A percentile compares a stretch with the other conserved stretches of the same genome.
phyloP scores from a whole-genome alignment of 2,888 invertebrate species.

The Polymixis flavicincta region DNA sequence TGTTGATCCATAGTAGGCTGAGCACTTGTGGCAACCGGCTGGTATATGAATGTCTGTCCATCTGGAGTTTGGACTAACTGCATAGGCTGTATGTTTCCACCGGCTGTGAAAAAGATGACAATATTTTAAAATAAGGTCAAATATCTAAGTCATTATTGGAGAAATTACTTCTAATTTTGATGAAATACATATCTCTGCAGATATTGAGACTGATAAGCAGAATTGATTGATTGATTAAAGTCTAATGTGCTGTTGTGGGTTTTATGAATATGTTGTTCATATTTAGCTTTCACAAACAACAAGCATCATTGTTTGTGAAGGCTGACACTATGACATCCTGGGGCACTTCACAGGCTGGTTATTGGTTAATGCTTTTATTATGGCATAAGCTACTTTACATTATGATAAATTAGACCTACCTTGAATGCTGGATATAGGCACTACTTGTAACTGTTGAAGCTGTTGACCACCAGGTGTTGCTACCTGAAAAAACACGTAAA shows the following conservation, averaged over 20 bases:
- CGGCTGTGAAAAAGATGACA: constrained; percentile 75
- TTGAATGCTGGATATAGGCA: constrained; percentile 93
- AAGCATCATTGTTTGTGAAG: too few species aligned
- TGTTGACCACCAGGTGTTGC: constrained; percentile 92
- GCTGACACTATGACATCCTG: neutral
- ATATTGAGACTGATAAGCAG: neutral
- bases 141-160: neutral
- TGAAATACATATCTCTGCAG: neutral
- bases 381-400: too few species aligned
- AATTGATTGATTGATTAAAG: neutral
- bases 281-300: neutral
- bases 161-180: neutral
- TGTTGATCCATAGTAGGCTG: constrained; percentile 85
- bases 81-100: constrained; percentile 94
- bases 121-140: neutral
- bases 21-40: constrained; percentile 90
- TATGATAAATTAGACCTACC: constrained; percentile 67
- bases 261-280: neutral
- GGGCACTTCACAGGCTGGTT: neutral
- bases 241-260: neutral
- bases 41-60: constrained; percentile 97
- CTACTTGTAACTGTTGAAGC: constrained; percentile 93
- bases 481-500: constrained; percentile 83
- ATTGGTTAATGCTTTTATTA: too few species aligned
- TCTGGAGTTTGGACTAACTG: constrained; percentile 97